A percentile compares a stretch with the other conserved stretches of the same genome.
These are phyloP conservation scores for Taenaris catops DNA, from an alignment of 2,888 invertebrate species.

Conservation along the genomic window DNA sequence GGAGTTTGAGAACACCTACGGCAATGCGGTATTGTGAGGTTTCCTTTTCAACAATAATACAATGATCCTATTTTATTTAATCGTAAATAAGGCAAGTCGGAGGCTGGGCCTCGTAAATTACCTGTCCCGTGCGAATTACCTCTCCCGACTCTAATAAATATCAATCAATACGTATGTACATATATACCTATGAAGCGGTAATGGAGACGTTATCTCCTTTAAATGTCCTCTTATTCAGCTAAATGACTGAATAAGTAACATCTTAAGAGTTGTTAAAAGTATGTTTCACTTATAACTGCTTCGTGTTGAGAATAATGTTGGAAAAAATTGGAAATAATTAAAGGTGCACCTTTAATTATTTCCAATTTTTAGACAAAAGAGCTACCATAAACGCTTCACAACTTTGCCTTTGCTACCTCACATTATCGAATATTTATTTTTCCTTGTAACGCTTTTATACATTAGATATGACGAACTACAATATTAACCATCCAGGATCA, in stretches of 20 bases:
- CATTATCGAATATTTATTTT: no score
- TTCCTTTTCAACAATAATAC: conserved; percentile 43
- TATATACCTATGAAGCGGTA: conserved; percentile 34
- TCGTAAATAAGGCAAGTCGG: conserved; percentile 53
- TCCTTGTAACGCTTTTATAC: no score
- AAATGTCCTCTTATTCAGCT: conserved; percentile 12
- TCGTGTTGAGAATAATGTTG: no score
- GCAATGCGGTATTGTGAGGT: conserved; percentile 16
- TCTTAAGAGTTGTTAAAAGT: conserved; percentile 3
- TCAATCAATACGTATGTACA: conserved; percentile 56
- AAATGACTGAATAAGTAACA: conserved; percentile 14
- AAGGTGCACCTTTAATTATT: no score
- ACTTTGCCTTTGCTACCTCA: no score
- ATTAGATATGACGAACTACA: no score
- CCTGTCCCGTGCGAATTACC: conserved; percentile 48
- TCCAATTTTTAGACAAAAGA: no score
- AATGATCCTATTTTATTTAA: conserved; percentile 62
- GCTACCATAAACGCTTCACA: no score
- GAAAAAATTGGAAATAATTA: no score
- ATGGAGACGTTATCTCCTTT: conserved; percentile 30
- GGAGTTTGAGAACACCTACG: conserved; percentile 14
- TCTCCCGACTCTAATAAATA: conserved; percentile 50
- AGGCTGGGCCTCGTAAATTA: conserved; percentile 46
- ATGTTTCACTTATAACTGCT: no score
- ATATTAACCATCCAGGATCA: no score